These are phyloP conservation scores for Epinephelus moara DNA, from an alignment of 2,113 vertebrate species.

Conservation along the genomic window DNA sequence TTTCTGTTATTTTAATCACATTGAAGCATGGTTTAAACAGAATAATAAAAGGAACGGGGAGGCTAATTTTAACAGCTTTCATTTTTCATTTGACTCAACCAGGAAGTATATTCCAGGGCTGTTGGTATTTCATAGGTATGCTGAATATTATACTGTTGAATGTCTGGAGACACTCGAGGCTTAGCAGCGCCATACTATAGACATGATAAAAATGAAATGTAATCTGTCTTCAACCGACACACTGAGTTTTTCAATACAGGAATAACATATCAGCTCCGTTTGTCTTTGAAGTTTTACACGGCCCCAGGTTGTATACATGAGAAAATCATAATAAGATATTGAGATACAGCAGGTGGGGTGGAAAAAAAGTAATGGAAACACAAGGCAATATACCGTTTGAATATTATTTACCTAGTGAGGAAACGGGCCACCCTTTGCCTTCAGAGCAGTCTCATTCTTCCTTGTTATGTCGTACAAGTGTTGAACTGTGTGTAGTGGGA, in stretches of 20 bases:
- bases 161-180: slow-evolving; percentile 19
- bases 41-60: slow-evolving; percentile 62
- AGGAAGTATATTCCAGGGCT: slow-evolving; percentile 38
- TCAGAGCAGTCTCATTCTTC: slow-evolving; percentile 46
- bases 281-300: slow-evolving; percentile 33
- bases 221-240: slow-evolving; percentile 20
- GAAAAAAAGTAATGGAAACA: slow-evolving; percentile 20
- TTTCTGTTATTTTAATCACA: slow-evolving; percentile 76
- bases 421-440: slow-evolving; percentile 27
- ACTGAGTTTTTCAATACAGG: slow-evolving; percentile 32
- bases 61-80: slow-evolving; percentile 67
- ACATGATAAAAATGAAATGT: slow-evolving; percentile 42
- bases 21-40: slow-evolving; percentile 65
- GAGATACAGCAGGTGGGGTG: slow-evolving; percentile 31
- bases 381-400: slow-evolving; percentile 22
- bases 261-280: slow-evolving; percentile 22
- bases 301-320: slow-evolving; percentile 22
- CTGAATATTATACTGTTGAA: slow-evolving; percentile 1
- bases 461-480: slow-evolving; percentile 45
- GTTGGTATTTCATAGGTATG: slow-evolving; percentile 11
- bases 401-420: slow-evolving; percentile 40
- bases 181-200: background rate
- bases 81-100: slow-evolving; percentile 60
- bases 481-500: slow-evolving; percentile 50
- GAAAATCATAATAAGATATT: slow-evolving; percentile 33